Base-by-base conservation (phyloP, 1,140 invertebrate genomes). In the Aleiodes sp. region DNA sequence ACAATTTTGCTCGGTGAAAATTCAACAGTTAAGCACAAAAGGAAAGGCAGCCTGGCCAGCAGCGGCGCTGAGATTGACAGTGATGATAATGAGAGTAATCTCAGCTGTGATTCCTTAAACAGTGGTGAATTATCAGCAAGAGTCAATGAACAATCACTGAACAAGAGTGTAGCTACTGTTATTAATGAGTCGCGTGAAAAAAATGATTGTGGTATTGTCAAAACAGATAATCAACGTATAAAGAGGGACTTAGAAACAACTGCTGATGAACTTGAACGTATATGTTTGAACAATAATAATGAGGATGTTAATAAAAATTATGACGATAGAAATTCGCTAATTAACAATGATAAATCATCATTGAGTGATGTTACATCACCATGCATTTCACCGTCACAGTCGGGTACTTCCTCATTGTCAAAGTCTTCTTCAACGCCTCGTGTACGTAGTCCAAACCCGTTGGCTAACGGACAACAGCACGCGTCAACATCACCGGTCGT, bases 41-140 rank as follows among this genome's bases (percentile, higher is more conserved):
- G 84, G 73, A 85, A 86, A 67, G 85, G 86, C 52, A 90, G 87
- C 73, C 79, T 87, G 73, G 90, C 87, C 2, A 87, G 86, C 76
- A 88, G 85, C 67, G 87, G 86, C n/a, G 87, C 86, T 37, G 87
- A 90, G 75, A 83, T 89, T 31, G 90, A 91, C 80, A 91, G 89
- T 74, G 90, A 91, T 80, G 89, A 91, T 75, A 90, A 90, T 76
- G 90, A 91, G 75, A 91, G 89, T 71, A 91, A 90, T 73, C 89
- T 92, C 80, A 92, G 91, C 75, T 92, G 89, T 79, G 91, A 92
- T 78, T 92, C 91, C 10, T 81, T 92, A 70, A 91, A 92, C 83
- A 90, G 89, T 79, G 88, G 88, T 61, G 91, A 92, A 76, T 73
- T 89, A 26, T 87, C 88, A 70, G 75, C 78, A 4, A 75, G 80